phyloP scores from a whole-genome alignment of 2,797 vertebrate species.

The Bradypodion ventrale region DNA sequence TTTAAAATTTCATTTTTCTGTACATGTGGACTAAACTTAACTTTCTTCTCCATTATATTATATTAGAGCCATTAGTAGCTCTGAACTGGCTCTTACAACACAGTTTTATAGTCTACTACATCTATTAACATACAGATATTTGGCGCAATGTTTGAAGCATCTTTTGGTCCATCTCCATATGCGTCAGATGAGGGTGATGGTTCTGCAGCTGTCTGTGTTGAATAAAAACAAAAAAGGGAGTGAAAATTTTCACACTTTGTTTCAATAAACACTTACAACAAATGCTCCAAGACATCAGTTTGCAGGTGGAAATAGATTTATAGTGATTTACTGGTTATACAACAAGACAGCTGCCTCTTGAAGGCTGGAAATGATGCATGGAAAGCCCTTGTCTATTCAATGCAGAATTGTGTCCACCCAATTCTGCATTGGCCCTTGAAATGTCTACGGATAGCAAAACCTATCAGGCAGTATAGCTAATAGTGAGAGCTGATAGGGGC shows the following conservation, averaged over 20 bases:
- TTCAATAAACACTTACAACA: not conserved
- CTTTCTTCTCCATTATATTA: slow-evolving; percentile 23
- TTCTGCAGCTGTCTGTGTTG: slow-evolving; percentile 68
- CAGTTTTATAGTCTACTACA: not conserved
- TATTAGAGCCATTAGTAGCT: slow-evolving; percentile 56
- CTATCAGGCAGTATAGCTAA: not conserved
- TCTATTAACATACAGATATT: slow-evolving; percentile 76
- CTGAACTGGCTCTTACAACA: slow-evolving; percentile 56
- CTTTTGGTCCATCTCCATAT: slow-evolving; percentile 70
- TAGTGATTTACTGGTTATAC: too few relatives aligned
- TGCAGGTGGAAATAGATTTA: too few relatives aligned
- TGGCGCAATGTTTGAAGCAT: slow-evolving; percentile 67
- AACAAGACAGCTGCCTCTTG: too few relatives aligned
- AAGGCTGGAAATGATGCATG: too few relatives aligned
- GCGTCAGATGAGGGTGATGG: slow-evolving; percentile 56
- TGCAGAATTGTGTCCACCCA: too few relatives aligned
- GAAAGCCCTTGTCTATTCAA: too few relatives aligned
- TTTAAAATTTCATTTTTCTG: not conserved
- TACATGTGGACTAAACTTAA: not conserved
- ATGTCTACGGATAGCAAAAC: not conserved
- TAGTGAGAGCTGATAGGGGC: not conserved
- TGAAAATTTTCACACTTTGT: slow-evolving; percentile 15
- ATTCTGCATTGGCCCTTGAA: too few relatives aligned
- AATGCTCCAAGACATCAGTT: not conserved
- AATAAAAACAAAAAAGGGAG: slow-evolving; percentile 53